Conservation (phyloP, 2,888 invertebrate species). For the Drosophila mulleri region DNA sequence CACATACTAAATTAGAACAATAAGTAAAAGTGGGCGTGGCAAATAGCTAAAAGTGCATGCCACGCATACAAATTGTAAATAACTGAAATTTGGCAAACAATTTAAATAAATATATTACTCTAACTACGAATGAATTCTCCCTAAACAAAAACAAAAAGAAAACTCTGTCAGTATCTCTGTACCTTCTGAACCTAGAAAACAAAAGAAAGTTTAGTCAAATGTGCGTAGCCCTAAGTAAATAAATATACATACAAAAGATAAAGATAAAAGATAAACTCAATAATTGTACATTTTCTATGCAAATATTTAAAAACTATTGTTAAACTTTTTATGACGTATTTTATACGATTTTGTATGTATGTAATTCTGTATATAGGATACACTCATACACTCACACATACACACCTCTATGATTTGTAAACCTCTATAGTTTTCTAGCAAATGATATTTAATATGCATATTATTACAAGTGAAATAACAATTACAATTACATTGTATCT, state of each 20-base stretch:
- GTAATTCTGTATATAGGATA: constrained; percentile 60
- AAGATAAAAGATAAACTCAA: constrained; percentile 43
- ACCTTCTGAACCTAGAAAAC: constrained; percentile 75
- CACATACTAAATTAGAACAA: constrained; percentile 73
- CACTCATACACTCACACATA: constrained; percentile 8
- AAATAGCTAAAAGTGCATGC: constrained; percentile 36
- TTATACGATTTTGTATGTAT: constrained; percentile 72
- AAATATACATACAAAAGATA: constrained; percentile 48
- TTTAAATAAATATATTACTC: neutral
- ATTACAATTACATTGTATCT: constrained; percentile 44
- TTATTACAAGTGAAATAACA: constrained; percentile 42
- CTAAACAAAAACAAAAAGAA: constrained; percentile 15
- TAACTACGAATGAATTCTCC: constrained; percentile 8
- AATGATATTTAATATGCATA: constrained; percentile 25
- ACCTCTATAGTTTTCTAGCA: constrained; percentile 61
- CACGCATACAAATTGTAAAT: constrained; percentile 37
- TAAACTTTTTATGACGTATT: constrained; percentile 66
- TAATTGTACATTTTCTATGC: constrained; percentile 70
- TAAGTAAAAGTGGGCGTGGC: constrained; percentile 64
- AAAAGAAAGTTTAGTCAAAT: constrained; percentile 57
- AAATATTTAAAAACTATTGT: constrained; percentile 51
- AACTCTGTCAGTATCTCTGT: constrained; percentile 81
- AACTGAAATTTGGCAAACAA: neutral
- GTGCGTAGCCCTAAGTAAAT: constrained; percentile 65
- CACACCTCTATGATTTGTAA: constrained; percentile 43